Conservation (phyloP, 2,888 invertebrate genomes). For the Drosophila subquinaria region DNA sequence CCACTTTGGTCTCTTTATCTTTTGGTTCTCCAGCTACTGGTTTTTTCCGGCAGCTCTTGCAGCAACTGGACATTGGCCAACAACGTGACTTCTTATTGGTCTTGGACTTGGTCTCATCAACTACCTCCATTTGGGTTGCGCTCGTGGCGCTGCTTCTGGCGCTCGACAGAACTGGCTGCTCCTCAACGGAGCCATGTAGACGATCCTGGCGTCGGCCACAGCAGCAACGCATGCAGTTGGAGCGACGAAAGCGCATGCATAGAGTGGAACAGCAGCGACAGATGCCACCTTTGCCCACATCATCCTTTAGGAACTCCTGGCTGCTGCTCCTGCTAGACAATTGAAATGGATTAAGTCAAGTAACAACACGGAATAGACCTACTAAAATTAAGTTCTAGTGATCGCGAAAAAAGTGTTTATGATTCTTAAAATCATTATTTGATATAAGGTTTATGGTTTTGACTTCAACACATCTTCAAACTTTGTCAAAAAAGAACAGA, state of each 20-base stretch:
- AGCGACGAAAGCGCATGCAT: slow-evolving; percentile 85
- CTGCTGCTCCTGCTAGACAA: slow-evolving; percentile 75
- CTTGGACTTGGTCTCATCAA: slow-evolving; percentile 75
- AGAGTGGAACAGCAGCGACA: slow-evolving; percentile 83
- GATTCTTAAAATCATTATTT: no score
- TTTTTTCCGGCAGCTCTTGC: slow-evolving; percentile 85
- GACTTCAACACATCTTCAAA: no score
- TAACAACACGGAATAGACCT: not conserved
- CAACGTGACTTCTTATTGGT: slow-evolving; percentile 74
- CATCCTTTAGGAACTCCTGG: slow-evolving; percentile 83
- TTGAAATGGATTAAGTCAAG: slow-evolving; percentile 1
- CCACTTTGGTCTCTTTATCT: slow-evolving; percentile 45
- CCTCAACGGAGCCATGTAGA: slow-evolving; percentile 67
- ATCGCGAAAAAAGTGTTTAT: no score
- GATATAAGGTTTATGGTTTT: no score
- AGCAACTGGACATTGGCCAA: slow-evolving; percentile 84
- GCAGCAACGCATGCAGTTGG: slow-evolving; percentile 83
- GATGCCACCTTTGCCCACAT: slow-evolving; percentile 66
- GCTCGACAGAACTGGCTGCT: slow-evolving; percentile 76
- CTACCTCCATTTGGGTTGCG: slow-evolving; percentile 77
- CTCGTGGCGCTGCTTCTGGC: slow-evolving; percentile 79
- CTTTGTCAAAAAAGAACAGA: no score
- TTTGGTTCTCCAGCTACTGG: slow-evolving; percentile 39
- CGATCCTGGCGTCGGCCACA: slow-evolving; percentile 70
- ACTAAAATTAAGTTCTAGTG: no score